These are phyloP conservation scores for Pantherophis guttatus DNA, from an alignment of 2,113 vertebrate species.

Conservation along the genomic window DNA sequence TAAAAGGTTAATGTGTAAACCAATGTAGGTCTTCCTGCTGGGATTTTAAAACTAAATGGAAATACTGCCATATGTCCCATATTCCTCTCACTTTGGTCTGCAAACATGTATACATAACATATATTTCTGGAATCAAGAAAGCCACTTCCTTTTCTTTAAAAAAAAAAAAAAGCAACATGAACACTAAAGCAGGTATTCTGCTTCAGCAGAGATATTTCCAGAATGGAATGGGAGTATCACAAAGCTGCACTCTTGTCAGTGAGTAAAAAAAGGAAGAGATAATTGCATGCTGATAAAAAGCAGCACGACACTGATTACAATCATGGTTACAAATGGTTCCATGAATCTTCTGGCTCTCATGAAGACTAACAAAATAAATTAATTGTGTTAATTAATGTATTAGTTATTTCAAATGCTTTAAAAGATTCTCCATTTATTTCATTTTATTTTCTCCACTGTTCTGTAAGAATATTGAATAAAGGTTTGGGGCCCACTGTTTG, in stretches of 20 bases:
- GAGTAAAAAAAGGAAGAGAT: not conserved
- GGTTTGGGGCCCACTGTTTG: not conserved
- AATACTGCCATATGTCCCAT: not conserved
- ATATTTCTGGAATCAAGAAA: not conserved
- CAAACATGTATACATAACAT: not conserved
- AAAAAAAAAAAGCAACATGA: conserved; percentile 10
- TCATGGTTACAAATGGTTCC: not conserved
- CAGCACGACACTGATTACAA: not conserved
- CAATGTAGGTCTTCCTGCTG: not conserved
- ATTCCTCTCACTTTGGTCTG: not conserved
- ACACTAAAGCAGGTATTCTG: not conserved
- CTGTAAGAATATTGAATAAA: not conserved
- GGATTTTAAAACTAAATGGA: rapidly evolving
- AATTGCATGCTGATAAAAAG: not conserved
- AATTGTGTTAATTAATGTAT: not conserved
- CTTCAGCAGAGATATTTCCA: not conserved
- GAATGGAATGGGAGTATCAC: not conserved
- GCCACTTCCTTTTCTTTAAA: not conserved
- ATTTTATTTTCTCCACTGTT: not conserved
- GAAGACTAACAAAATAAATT: not conserved
- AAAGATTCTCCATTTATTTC: too few species aligned
- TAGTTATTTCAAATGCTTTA: not conserved
- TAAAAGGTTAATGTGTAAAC: not conserved
- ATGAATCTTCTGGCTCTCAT: not conserved
- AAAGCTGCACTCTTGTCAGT: not conserved